These are phyloP conservation scores for Drosophila obscura DNA, from an alignment of 1,140 invertebrate genomes.

Conservation along the genomic window DNA sequence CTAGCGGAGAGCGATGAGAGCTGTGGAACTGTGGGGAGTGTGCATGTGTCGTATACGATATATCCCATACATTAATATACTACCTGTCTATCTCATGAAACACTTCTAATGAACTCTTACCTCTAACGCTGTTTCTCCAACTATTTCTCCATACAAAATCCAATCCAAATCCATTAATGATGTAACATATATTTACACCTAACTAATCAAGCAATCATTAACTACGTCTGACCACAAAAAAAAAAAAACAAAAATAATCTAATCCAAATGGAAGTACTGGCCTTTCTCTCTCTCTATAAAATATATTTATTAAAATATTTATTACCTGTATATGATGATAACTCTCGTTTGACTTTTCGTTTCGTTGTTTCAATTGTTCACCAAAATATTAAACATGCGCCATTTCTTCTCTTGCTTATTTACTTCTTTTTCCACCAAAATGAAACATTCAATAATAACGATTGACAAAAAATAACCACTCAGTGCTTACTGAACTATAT, in stretches of 20 bases:
- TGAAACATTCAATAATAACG: slow-evolving; percentile 62
- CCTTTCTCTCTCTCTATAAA: slow-evolving; percentile 46
- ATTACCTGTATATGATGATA: slow-evolving; percentile 71
- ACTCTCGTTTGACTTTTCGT: slow-evolving; percentile 68
- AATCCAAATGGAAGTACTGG: slow-evolving; percentile 45
- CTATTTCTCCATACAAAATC: slow-evolving; percentile 22
- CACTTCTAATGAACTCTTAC: slow-evolving; percentile 3
- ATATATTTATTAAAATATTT: slow-evolving; percentile 43
- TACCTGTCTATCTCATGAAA: no score
- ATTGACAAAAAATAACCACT: slow-evolving; percentile 48
- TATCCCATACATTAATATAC: no score
- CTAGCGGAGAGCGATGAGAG: slow-evolving; percentile 3
- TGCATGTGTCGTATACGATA: slow-evolving; percentile 18
- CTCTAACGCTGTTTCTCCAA: slow-evolving; percentile 36
- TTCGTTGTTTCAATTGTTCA: slow-evolving; percentile 78
- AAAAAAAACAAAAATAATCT: not conserved
- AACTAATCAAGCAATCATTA: slow-evolving; percentile 33
- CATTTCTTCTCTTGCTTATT: slow-evolving; percentile 83
- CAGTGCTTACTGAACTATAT: slow-evolving; percentile 55
- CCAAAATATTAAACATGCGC: slow-evolving; percentile 82
- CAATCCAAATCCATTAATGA: no score
- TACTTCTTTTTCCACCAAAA: slow-evolving; percentile 79
- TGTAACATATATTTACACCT: slow-evolving; percentile 37
- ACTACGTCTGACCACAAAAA: slow-evolving; percentile 25
- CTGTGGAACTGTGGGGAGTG: not conserved